Percentiles rank a stretch among this genome's conserved stretches.
These are phyloP conservation scores for Drosophila cognata DNA, from an alignment of 2,888 invertebrate genomes.

Conservation along the genomic window DNA sequence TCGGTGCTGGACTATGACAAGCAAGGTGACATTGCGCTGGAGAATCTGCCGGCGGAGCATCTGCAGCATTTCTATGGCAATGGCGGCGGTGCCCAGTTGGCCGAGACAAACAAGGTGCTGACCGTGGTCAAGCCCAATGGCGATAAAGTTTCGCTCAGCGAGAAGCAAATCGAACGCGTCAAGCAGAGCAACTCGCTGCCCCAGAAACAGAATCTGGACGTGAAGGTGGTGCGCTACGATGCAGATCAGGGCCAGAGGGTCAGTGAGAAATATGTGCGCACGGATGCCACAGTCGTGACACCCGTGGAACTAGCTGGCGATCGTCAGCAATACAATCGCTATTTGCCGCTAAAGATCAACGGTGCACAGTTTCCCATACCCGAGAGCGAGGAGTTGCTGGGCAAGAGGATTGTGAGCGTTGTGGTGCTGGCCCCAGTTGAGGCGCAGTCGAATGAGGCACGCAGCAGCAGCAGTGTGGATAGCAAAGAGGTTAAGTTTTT, in stretches of 20 bases:
- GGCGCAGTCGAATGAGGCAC: constrained; percentile 86
- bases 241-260: constrained; percentile 91
- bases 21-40: constrained; percentile 93
- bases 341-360: constrained; percentile 93
- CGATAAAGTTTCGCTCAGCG: constrained; percentile 86
- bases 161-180: constrained; percentile 86
- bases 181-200: constrained; percentile 80
- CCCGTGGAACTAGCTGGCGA: constrained; percentile 90
- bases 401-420: constrained; percentile 92
- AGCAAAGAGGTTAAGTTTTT: constrained; percentile 90
- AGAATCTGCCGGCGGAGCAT: constrained; percentile 93
- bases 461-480: constrained; percentile 85
- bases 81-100: constrained; percentile 91
- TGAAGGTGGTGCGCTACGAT: constrained; percentile 94
- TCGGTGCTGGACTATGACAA: constrained; percentile 95
- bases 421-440: constrained; percentile 94
- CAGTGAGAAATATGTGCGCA: constrained; percentile 90
- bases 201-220: constrained; percentile 89
- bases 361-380: constrained; percentile 94
- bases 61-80: constrained; percentile 93
- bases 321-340: constrained; percentile 92
- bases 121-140: constrained; percentile 89
- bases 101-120: constrained; percentile 89
- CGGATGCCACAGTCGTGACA: constrained; percentile 89
- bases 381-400: constrained; percentile 90